Percentiles rank a stretch among this genome's conserved stretches.
These are phyloP conservation scores for Dallia pectoralis DNA, from an alignment of 2,797 vertebrate genomes.

Conservation along the genomic window DNA sequence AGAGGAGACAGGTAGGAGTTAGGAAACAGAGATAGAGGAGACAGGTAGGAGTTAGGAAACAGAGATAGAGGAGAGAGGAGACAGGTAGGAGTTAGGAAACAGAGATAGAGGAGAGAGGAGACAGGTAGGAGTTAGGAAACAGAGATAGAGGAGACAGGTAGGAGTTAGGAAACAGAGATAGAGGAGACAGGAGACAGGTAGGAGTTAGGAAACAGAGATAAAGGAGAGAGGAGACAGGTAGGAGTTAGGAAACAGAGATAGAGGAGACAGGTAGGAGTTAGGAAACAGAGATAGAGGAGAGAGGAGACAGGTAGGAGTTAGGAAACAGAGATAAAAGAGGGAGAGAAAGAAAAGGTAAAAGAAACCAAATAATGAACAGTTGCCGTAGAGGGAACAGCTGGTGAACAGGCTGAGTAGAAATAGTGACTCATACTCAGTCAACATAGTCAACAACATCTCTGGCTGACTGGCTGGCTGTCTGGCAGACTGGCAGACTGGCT, in stretches of 20 bases:
- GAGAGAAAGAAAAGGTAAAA: not conserved
- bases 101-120: not conserved
- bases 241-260: no score
- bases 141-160: constrained; percentile 4
- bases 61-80: not conserved
- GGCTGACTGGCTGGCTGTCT: not conserved
- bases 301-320: not conserved
- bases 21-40: not conserved
- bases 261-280: no score
- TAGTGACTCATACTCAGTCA: constrained; percentile 14
- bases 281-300: not conserved
- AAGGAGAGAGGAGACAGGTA: not conserved
- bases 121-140: constrained; percentile 41
- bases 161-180: not conserved
- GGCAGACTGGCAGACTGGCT: no score
- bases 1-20: no score
- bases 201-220: not conserved
- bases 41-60: not conserved
- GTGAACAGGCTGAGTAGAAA: not conserved
- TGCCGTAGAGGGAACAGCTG: not conserved
- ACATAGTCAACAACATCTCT: not conserved
- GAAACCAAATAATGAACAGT: not conserved
- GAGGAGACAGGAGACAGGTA: not conserved
- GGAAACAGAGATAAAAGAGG: not conserved
- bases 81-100: not conserved